These are phyloP conservation scores for Chrysolina oricalcia DNA, from an alignment of 2,888 invertebrate species.

Conservation along the genomic window DNA sequence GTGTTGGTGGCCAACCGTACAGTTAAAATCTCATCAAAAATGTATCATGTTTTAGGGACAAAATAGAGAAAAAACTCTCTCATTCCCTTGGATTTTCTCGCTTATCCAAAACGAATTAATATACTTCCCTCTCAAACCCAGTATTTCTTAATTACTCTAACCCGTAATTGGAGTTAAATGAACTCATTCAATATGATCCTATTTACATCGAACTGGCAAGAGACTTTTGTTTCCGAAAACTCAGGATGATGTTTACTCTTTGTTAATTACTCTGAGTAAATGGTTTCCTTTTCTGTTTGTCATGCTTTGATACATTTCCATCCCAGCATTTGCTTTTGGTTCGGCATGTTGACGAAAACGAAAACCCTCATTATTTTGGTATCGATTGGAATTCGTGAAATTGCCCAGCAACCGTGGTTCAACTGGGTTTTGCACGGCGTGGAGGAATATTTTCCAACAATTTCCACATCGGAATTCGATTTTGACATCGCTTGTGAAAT, in stretches of 20 bases:
- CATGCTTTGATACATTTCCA: neutral
- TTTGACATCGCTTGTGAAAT: too few relatives aligned
- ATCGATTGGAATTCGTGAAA: neutral
- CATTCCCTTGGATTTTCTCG: too few relatives aligned
- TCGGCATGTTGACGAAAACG: neutral
- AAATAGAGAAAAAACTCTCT: too few relatives aligned
- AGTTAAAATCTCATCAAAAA: too few relatives aligned
- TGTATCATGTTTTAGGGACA: too few relatives aligned
- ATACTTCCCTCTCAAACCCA: too few relatives aligned
- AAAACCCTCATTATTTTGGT: neutral
- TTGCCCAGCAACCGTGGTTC: neutral
- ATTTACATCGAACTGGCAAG: neutral
- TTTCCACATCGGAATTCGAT: too few relatives aligned
- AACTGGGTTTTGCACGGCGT: too few relatives aligned
- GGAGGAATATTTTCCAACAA: too few relatives aligned
- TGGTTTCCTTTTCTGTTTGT: neutral
- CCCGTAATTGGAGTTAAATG: neutral
- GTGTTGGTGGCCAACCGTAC: too few relatives aligned
- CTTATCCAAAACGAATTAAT: too few relatives aligned
- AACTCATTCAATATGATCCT: neutral
- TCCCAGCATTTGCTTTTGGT: neutral
- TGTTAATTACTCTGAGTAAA: constrained; percentile 8
- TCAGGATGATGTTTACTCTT: neutral
- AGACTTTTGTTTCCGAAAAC: neutral
- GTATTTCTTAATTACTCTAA: neutral